phyloP scores from a whole-genome alignment of 1,140 invertebrate genomes.

The Sminthurides bifidus region DNA sequence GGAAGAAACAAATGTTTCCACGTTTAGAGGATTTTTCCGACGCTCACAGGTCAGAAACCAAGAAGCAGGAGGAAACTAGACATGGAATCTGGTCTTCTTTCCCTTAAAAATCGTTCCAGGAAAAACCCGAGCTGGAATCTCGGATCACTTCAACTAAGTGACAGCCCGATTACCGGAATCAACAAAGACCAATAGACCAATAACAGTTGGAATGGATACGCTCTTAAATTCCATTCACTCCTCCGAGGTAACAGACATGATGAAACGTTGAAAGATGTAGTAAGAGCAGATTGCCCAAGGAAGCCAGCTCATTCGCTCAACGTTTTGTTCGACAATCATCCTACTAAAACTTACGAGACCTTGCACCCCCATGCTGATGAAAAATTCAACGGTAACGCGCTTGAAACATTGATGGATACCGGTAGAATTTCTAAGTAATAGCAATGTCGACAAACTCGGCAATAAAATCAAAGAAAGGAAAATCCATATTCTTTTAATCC shows the following conservation, averaged over 20 bases:
- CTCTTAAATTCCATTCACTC: conserved; percentile 23
- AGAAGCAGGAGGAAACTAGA: no score
- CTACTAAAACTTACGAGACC: not conserved
- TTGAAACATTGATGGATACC: conserved; percentile 25
- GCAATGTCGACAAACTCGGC: not conserved
- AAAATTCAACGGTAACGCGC: conserved; percentile 30
- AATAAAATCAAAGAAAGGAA: not conserved
- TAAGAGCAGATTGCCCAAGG: no score
- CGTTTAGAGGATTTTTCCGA: no score
- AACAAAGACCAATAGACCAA: conserved; percentile 10
- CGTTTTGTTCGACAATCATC: not conserved
- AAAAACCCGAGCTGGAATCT: no score
- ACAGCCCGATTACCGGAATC: conserved; percentile 27
- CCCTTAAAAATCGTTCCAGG: no score
- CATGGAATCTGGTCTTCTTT: no score
- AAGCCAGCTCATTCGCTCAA: no score
- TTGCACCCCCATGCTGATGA: conserved; percentile 11
- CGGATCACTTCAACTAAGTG: no score
- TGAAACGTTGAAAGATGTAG: no score
- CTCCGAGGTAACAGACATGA: not conserved
- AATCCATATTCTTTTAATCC: not conserved
- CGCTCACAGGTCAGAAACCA: no score
- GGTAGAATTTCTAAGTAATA: not conserved
- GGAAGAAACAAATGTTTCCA: no score
- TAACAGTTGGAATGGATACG: conserved; percentile 8